Conservation (phyloP, 1,140 invertebrate species). For the Prorops nasuta region DNA sequence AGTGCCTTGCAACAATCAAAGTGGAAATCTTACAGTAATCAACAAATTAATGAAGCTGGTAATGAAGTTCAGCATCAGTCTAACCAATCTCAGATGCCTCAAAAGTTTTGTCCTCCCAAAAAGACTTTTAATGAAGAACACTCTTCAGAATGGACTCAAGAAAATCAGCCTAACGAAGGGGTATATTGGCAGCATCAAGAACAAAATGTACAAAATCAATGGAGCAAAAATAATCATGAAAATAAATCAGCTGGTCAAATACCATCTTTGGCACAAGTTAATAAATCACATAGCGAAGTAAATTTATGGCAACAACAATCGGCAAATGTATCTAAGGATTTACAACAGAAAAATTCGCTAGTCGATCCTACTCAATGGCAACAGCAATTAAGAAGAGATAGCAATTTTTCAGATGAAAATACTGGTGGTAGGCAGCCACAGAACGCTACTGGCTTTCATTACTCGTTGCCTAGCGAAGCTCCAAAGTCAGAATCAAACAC, state of each 20-base stretch:
- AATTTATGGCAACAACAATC: slow-evolving; percentile 26
- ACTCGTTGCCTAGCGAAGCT: slow-evolving; percentile 19
- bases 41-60: slow-evolving; percentile 29
- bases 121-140: slow-evolving; percentile 16
- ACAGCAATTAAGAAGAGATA: slow-evolving; percentile 18
- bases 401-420: slow-evolving; percentile 10
- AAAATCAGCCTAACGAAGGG: slow-evolving; percentile 4
- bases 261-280: slow-evolving; percentile 6
- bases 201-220: no score
- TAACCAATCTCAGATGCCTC: slow-evolving; percentile 11
- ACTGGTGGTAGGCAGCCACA: slow-evolving; percentile 35
- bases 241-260: slow-evolving; percentile 1
- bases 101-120: neutral
- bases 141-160: slow-evolving; percentile 3
- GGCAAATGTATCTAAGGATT: slow-evolving; percentile 16
- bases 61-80: slow-evolving; percentile 20
- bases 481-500: slow-evolving; percentile 22
- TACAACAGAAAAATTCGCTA: slow-evolving; percentile 20
- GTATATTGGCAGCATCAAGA: no score
- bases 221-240: neutral
- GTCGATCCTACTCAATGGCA: slow-evolving; percentile 22
- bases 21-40: slow-evolving; percentile 22
- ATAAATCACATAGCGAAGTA: slow-evolving; percentile 13
- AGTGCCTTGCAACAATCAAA: slow-evolving; percentile 19
- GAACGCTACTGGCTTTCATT: slow-evolving; percentile 21